Percentiles rank a stretch among this genome's conserved stretches.
Conservation (phyloP, 1,140 invertebrate genomes). For the Carposina sasakii region DNA sequence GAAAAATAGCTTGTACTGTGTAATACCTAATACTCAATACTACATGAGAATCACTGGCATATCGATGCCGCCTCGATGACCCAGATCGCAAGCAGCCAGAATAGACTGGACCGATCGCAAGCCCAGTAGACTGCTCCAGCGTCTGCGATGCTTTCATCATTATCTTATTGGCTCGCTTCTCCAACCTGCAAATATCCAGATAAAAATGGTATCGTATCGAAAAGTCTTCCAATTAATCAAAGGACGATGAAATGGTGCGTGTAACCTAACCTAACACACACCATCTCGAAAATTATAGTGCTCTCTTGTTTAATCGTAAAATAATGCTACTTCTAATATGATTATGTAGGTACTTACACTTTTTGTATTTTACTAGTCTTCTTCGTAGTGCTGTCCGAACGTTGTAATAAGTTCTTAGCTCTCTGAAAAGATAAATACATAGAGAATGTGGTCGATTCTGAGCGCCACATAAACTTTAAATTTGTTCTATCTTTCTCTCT, state of each 20-base stretch:
- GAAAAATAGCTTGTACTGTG: too few relatives aligned
- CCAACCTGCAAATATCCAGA: slow-evolving; percentile 74
- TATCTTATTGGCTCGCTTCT: slow-evolving; percentile 91
- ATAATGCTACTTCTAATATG: neutral
- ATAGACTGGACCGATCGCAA: slow-evolving; percentile 76
- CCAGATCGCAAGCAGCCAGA: too few relatives aligned
- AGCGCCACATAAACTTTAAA: too few relatives aligned
- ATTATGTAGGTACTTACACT: slow-evolving; percentile 67
- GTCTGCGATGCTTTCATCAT: slow-evolving; percentile 88
- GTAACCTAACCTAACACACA: neutral
- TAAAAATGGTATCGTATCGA: neutral
- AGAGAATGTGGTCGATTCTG: too few relatives aligned
- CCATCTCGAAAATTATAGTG: neutral
- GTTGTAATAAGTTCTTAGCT: slow-evolving; percentile 65
- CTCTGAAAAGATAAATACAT: too few relatives aligned
- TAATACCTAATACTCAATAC: too few relatives aligned
- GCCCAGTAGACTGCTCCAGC: slow-evolving; percentile 81
- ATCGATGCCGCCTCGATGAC: too few relatives aligned
- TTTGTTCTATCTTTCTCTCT: too few relatives aligned
- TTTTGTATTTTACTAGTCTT: slow-evolving; percentile 75
- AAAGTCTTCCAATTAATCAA: neutral
- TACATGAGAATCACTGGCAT: too few relatives aligned
- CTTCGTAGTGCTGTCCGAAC: slow-evolving; percentile 73
- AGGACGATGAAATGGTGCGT: neutral
- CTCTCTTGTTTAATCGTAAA: neutral